phyloP scores from a whole-genome alignment of 2,888 invertebrate species.

The Taenaris catops region DNA sequence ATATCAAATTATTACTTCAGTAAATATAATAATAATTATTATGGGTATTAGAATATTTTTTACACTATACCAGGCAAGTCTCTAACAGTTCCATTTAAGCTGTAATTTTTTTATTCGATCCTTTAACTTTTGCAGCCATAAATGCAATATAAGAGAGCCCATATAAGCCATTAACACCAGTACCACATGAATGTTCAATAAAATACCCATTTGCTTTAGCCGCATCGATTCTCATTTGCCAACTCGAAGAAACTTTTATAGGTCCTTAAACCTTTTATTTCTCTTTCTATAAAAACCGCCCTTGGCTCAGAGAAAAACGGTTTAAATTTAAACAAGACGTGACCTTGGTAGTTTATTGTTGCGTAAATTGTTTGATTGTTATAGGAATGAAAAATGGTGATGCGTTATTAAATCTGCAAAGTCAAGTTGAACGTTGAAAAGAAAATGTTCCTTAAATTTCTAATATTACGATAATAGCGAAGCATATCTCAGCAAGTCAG shows the following conservation, averaged over 20 bases:
- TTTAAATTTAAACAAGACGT: slow-evolving; percentile 4
- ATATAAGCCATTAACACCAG: too few species aligned
- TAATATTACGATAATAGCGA: too few species aligned
- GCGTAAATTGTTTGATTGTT: slow-evolving; percentile 10
- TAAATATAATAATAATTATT: too few species aligned
- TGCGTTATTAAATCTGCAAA: slow-evolving; percentile 1
- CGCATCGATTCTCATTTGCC: slow-evolving; percentile 6
- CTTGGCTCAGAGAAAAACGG: slow-evolving; percentile 6
- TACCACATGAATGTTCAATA: slow-evolving; percentile 6
- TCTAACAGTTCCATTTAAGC: too few species aligned
- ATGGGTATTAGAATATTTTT: too few species aligned
- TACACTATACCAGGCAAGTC: too few species aligned
- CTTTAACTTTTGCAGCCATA: too few species aligned
- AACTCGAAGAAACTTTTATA: slow-evolving; percentile 13
- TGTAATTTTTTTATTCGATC: too few species aligned
- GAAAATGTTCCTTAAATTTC: too few species aligned
- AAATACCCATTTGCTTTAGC: slow-evolving; percentile 6
- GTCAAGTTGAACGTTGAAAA: slow-evolving; percentile 3
- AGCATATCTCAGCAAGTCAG: too few species aligned
- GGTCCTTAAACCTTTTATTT: slow-evolving; percentile 16
- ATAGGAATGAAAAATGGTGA: slow-evolving; percentile 9
- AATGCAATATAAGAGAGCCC: too few species aligned
- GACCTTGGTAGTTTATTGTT: slow-evolving; percentile 14
- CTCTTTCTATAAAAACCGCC: slow-evolving; percentile 16
- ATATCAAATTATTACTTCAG: too few species aligned